Conservation (phyloP, 2,113 vertebrate genomes). For the Ramphastos sulfuratus region DNA sequence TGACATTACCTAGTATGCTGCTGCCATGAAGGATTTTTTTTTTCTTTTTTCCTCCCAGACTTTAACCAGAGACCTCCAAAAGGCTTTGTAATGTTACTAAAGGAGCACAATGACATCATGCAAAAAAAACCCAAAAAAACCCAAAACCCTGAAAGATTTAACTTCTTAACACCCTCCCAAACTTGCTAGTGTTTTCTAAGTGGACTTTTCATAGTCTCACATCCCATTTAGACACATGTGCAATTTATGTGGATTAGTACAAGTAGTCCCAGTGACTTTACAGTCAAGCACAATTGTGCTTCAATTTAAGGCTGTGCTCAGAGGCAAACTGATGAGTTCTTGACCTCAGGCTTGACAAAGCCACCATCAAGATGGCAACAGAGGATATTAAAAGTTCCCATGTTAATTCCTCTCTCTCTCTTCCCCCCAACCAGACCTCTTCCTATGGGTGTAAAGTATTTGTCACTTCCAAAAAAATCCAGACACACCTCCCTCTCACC, state of each 20-base stretch:
- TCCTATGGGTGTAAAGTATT: neutral
- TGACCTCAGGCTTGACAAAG: neutral
- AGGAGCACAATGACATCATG: neutral
- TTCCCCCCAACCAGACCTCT: neutral
- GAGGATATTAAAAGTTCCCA: neutral
- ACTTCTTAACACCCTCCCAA: neutral
- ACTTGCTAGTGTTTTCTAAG: constrained; percentile 16
- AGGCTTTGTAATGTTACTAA: neutral
- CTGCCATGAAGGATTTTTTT: neutral
- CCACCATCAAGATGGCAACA: neutral
- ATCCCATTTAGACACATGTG: neutral
- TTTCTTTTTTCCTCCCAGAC: rapidly evolving
- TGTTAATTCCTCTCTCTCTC: neutral
- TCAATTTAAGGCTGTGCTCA: neutral
- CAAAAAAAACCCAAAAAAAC: neutral
- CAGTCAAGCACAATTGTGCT: neutral
- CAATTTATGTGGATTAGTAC: neutral
- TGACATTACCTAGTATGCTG: neutral
- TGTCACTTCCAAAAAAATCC: neutral
- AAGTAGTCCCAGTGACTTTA: neutral
- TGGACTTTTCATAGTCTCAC: neutral
- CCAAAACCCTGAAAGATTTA: neutral
- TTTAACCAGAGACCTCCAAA: neutral
- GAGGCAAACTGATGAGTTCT: neutral
- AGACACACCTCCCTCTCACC: rapidly evolving